Percentiles rank a stretch among this genome's conserved stretches.
Conservation (phyloP, 2,113 vertebrate species). For the Holacanthus passer region DNA sequence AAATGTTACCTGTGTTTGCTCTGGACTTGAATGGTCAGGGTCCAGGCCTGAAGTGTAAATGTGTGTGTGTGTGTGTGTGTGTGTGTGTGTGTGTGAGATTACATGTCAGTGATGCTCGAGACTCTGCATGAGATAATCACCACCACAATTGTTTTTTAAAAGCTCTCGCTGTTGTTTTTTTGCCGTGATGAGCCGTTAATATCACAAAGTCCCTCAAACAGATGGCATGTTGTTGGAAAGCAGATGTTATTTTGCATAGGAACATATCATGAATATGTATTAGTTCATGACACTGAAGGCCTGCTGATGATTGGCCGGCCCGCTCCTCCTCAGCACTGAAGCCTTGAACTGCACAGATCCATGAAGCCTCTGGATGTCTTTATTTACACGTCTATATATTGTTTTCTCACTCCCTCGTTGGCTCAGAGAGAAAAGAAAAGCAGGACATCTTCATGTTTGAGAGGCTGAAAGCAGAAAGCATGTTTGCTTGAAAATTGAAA, state of each 20-base stretch:
- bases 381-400: no score
- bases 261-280: slow-evolving; percentile 84
- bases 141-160: slow-evolving; percentile 25
- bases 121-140: slow-evolving; percentile 10
- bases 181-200: slow-evolving; percentile 60
- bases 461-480: no score
- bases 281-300: slow-evolving; percentile 79
- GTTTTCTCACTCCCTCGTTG: no score
- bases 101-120: slow-evolving; percentile 4
- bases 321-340: no score
- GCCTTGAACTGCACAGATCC: neutral
- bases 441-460: no score
- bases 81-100: slow-evolving; percentile 11
- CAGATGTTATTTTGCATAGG: slow-evolving; percentile 86
- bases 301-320: slow-evolving; percentile 49
- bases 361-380: neutral
- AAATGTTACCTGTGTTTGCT: no score
- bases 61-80: neutral
- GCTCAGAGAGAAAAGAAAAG: no score
- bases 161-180: slow-evolving; percentile 33
- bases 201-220: slow-evolving; percentile 76
- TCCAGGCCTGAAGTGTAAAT: neutral
- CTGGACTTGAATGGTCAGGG: no score
- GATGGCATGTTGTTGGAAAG: slow-evolving; percentile 83
- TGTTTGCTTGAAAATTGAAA: no score